Percentiles rank a stretch among this genome's conserved stretches.
Evolutionary conservation across 2,113 vertebrate genomes (phyloP).

Genomic region (Chaetura pelagica): DNA sequence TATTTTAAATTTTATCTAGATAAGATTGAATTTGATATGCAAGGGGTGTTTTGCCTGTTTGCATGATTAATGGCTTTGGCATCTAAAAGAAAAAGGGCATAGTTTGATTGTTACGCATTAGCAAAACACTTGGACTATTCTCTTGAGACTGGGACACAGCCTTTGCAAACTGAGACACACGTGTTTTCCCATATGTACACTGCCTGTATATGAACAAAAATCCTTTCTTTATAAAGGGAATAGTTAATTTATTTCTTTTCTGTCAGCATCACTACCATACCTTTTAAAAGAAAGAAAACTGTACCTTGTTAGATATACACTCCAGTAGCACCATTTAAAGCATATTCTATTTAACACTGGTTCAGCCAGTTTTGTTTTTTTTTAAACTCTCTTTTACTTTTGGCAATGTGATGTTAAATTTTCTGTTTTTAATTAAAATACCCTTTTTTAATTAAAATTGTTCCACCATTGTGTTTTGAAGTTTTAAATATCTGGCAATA

Average conservation of each 20-base stretch:
- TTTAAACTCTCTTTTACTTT: background rate
- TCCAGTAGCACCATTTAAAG: background rate
- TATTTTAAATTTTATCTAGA: background rate
- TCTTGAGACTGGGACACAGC: background rate
- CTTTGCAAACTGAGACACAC: background rate
- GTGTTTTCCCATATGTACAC: background rate
- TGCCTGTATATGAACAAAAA: background rate
- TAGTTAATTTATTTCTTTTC: background rate
- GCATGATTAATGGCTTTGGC: background rate
- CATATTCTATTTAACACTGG: background rate
- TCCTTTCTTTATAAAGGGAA: background rate
- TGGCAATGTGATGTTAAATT: background rate
- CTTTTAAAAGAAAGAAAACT: background rate
- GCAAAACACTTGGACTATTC: background rate
- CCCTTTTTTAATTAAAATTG: background rate
- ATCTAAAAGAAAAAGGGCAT: background rate
- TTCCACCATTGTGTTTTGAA: background rate
- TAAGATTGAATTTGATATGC: background rate
- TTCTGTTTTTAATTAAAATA: background rate
- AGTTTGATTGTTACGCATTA: background rate
- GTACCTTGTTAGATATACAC: background rate
- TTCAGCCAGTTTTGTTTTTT: background rate
- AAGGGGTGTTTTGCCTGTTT: background rate
- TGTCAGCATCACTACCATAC: background rate
- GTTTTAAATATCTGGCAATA: background rate